A percentile compares a stretch with the other conserved stretches of the same genome.
phyloP scores from a whole-genome alignment of 2,888 invertebrate genomes.

The Sepioteuthis lessoniana region DNA sequence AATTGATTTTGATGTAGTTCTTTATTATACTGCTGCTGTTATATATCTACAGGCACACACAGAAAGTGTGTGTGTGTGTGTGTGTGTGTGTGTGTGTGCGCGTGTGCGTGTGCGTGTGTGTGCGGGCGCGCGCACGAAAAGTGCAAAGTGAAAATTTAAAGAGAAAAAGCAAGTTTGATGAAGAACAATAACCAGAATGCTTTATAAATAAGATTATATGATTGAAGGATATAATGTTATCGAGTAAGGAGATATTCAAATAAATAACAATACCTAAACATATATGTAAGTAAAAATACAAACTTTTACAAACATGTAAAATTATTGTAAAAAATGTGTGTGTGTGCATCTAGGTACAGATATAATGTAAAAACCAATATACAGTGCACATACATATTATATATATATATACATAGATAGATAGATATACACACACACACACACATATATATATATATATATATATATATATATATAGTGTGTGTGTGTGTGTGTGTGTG shows the following conservation, averaged over 20 bases:
- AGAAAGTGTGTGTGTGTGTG: background rate
- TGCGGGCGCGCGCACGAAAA: background rate
- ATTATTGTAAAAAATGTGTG: background rate
- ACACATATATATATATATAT: background rate
- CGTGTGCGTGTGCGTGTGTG: background rate
- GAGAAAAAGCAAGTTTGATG: no score
- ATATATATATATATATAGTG: background rate
- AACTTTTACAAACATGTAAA: background rate
- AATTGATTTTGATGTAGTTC: slow-evolving; percentile 45
- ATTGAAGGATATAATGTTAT: no score
- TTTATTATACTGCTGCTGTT: background rate
- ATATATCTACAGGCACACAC: background rate
- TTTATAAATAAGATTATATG: no score
- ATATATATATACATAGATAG: background rate
- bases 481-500: no score
- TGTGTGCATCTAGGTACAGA: background rate
- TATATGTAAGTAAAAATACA: background rate
- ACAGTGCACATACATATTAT: no score
- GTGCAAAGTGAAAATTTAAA: no score
- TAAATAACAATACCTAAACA: background rate
- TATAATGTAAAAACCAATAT: background rate
- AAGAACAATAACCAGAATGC: no score
- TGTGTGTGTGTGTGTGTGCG: background rate
- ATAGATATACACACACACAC: no score
- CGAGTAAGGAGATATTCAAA: background rate